Percentiles rank a stretch among this genome's conserved stretches.
Conservation (phyloP, 2,888 invertebrate genomes). For the Panzeria rudis region DNA sequence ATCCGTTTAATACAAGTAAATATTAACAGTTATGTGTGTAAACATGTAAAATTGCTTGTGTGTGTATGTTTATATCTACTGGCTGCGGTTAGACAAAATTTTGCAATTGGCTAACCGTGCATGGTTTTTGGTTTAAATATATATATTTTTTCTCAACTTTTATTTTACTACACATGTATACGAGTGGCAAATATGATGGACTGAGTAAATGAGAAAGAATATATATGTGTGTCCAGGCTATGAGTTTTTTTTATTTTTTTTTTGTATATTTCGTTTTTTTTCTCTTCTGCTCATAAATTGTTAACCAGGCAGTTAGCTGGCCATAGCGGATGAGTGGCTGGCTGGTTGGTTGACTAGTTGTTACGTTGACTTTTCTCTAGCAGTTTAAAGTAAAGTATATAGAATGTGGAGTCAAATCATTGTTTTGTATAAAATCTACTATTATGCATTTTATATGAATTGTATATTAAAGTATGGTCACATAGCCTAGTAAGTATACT, state of each 20-base stretch:
- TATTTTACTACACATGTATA: background rate
- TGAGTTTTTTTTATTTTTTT: slow-evolving; percentile 16
- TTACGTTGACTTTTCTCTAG: slow-evolving; percentile 54
- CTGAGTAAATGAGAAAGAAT: slow-evolving; percentile 42
- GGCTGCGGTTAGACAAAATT: slow-evolving; percentile 67
- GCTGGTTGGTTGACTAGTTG: slow-evolving; percentile 22
- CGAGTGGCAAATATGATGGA: slow-evolving; percentile 31
- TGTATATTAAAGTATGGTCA: slow-evolving; percentile 26
- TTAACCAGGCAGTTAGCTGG: slow-evolving; percentile 68
- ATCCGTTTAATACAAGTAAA: slow-evolving; percentile 53
- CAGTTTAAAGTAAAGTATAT: slow-evolving; percentile 27
- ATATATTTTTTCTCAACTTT: background rate
- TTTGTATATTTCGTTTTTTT: slow-evolving; percentile 5
- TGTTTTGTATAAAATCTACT: slow-evolving; percentile 55
- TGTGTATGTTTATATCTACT: slow-evolving; percentile 47
- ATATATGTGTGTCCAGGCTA: slow-evolving; percentile 29
- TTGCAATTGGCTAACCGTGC: slow-evolving; percentile 70
- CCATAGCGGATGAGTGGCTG: slow-evolving; percentile 53
- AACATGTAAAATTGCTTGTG: background rate
- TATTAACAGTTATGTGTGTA: slow-evolving; percentile 31
- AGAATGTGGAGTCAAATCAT: slow-evolving; percentile 52
- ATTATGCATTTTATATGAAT: slow-evolving; percentile 53
- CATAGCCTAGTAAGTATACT: background rate
- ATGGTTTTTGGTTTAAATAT: slow-evolving; percentile 63
- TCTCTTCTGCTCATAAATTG: slow-evolving; percentile 61